Evolutionary conservation across 2,797 vertebrate species (phyloP).

Genomic region (Enteromius paludinosus): DNA sequence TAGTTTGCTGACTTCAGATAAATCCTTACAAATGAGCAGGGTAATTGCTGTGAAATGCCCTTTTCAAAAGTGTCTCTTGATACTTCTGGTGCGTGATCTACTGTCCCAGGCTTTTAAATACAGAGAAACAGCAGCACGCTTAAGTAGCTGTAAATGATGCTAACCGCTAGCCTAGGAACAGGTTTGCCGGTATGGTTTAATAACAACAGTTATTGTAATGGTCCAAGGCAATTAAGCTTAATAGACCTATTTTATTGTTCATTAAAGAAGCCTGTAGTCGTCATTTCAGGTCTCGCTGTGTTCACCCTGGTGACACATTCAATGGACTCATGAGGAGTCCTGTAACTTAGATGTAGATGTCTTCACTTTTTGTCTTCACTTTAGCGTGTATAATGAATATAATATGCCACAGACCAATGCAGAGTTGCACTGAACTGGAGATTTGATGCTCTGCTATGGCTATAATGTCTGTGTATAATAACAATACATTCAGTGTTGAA

Average conservation of each 20-base stretch:
- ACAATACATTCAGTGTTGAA: background rate
- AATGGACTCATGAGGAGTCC: background rate
- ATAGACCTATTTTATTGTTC: constrained; percentile 42
- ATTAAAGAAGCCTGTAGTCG: constrained; percentile 41
- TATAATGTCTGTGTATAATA: background rate
- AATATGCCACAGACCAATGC: constrained; percentile 4
- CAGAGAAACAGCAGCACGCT: background rate
- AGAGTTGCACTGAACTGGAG: background rate
- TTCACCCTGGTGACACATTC: background rate
- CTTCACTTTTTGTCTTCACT: background rate
- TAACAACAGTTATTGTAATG: constrained; percentile 35
- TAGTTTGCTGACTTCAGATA: constrained; percentile 47
- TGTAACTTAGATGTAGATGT: constrained; percentile 19
- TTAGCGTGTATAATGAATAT: constrained; percentile 19
- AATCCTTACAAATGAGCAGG: constrained; percentile 43
- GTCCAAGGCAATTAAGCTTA: constrained; percentile 39
- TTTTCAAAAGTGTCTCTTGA: constrained; percentile 38
- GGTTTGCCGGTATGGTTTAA: constrained; percentile 16
- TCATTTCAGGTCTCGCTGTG: constrained; percentile 38
- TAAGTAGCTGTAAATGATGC: constrained; percentile 30
- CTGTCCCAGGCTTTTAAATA: constrained; percentile 33
- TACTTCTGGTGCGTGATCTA: constrained; percentile 36
- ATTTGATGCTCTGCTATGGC: background rate
- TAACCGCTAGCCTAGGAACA: constrained; percentile 15
- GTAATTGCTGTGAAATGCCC: constrained; percentile 54